A percentile compares a stretch with the other conserved stretches of the same genome.
phyloP scores from a whole-genome alignment of 2,113 vertebrate genomes.

The Embiotoca jacksoni region DNA sequence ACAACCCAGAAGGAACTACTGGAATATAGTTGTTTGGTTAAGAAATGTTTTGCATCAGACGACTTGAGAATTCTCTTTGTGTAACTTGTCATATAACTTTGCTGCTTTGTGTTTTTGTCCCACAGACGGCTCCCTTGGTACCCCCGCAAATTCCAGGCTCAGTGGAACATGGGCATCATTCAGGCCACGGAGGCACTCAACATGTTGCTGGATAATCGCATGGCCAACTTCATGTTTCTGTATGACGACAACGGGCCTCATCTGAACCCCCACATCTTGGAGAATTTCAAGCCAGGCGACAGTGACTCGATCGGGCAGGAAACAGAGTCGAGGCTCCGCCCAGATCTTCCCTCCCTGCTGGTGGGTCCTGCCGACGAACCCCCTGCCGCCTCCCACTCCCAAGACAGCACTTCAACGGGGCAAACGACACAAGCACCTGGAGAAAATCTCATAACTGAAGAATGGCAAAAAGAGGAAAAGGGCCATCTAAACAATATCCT shows the following conservation, averaged over 20 bases:
- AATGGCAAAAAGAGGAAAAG: too few relatives aligned
- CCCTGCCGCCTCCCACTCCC: constrained; percentile 1
- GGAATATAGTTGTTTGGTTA: too few relatives aligned
- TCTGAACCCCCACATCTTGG: constrained; percentile 88
- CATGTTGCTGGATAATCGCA: constrained; percentile 88
- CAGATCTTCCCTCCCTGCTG: constrained; percentile 23
- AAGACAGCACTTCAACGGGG: constrained; percentile 65
- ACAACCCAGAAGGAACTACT: too few relatives aligned
- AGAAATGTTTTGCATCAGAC: too few relatives aligned
- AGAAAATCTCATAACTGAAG: too few relatives aligned
- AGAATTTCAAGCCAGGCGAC: constrained; percentile 72
- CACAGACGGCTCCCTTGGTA: constrained; percentile 86
- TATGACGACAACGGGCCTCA: constrained; percentile 89
- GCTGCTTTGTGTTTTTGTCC: background rate
- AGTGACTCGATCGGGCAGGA: constrained; percentile 19
- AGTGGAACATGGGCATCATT: constrained; percentile 93
- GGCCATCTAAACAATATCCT: too few relatives aligned
- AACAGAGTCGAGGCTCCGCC: constrained; percentile 50
- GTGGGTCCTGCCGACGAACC: constrained; percentile 11
- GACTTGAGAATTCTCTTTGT: background rate
- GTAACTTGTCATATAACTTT: background rate
- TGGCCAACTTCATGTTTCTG: constrained; percentile 90
- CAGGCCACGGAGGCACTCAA: constrained; percentile 90
- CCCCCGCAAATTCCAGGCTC: constrained; percentile 90
- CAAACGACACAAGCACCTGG: constrained; percentile 42